Evolutionary conservation across 2,797 vertebrate genomes (phyloP).

Genomic region (Picus viridis): DNA sequence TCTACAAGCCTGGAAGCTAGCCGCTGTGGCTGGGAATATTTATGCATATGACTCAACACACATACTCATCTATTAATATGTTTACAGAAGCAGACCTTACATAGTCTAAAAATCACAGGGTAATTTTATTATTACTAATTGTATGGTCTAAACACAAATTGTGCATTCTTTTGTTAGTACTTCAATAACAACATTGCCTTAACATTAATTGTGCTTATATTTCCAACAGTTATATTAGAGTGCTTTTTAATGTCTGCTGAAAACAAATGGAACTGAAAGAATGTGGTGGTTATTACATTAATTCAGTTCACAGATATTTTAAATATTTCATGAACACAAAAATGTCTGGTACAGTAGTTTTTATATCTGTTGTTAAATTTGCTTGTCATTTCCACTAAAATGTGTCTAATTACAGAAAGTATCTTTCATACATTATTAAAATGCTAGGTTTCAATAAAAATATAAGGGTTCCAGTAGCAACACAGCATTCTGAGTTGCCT

Average conservation of each 20-base stretch:
- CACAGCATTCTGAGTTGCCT: background rate
- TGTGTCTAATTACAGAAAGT: background rate
- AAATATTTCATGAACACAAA: constrained; percentile 18
- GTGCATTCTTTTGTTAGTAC: background rate
- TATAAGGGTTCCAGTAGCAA: background rate
- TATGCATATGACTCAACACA: constrained; percentile 44
- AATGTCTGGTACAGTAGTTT: background rate
- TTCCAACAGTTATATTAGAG: background rate
- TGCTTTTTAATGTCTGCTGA: background rate
- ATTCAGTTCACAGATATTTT: constrained; percentile 8
- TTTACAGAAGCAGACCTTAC: constrained; percentile 18
- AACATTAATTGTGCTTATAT: background rate
- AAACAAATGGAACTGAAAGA: background rate
- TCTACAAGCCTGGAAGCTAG: background rate
- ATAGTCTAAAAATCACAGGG: background rate
- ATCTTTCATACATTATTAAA: background rate
- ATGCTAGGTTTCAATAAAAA: background rate
- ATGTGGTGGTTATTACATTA: constrained; percentile 2
- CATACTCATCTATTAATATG: constrained; percentile 22
- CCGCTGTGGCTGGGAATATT: constrained; percentile 4
- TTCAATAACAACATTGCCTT: background rate
- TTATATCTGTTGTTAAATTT: background rate
- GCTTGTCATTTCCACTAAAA: background rate
- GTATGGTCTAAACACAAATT: background rate
- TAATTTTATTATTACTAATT: constrained; percentile 17